Evolutionary conservation across 2,888 invertebrate genomes (phyloP).

Genomic region (Oconnorella tubifera): DNA sequence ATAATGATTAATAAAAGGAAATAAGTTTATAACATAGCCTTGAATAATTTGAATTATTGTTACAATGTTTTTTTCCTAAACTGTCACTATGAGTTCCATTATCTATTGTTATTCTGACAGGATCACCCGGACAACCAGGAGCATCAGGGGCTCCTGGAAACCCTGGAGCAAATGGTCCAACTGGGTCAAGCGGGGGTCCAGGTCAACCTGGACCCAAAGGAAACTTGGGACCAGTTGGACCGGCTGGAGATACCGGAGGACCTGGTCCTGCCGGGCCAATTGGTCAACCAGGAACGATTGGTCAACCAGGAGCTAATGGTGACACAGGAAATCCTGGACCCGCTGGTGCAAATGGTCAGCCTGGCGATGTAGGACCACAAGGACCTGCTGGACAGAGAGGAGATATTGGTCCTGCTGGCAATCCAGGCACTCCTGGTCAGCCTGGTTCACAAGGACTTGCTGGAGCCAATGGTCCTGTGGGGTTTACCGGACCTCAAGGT

Average conservation of each 20-base stretch:
- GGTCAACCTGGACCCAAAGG: background rate
- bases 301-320: conserved; percentile 6
- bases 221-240: conserved; percentile 58
- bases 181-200: no score
- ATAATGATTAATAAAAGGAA: no score
- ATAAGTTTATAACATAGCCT: no score
- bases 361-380: conserved; percentile 19
- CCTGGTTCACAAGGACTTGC: background rate
- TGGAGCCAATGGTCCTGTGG: conserved; percentile 14
- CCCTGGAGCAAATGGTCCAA: no score
- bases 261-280: conserved; percentile 9
- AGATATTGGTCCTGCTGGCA: conserved; percentile 24
- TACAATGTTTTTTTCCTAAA: no score
- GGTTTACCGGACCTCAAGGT: conserved; percentile 7
- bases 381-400: conserved; percentile 32
- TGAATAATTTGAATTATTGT: no score
- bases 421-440: conserved; percentile 15
- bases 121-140: conserved; percentile 36
- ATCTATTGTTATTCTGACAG: no score
- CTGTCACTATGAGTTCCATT: no score
- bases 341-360: conserved; percentile 8
- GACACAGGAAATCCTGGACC: conserved; percentile 5
- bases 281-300: conserved; percentile 19
- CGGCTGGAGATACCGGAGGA: background rate
- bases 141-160: conserved; percentile 35